Conservation (phyloP, 2,113 vertebrate genomes). For the Eublepharis macularius region DNA sequence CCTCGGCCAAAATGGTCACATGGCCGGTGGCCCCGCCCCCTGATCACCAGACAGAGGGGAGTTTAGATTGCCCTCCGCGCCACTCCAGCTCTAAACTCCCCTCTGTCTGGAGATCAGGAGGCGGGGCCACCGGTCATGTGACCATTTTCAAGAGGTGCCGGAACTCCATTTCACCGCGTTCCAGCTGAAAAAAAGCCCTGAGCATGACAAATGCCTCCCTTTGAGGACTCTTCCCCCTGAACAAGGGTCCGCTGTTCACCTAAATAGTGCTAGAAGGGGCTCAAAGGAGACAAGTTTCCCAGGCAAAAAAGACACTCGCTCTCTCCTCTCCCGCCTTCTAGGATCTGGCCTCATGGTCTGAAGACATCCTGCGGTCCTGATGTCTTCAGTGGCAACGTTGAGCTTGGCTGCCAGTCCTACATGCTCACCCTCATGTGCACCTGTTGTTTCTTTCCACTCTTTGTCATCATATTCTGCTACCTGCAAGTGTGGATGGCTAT, state of each 20-base stretch:
- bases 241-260: background rate
- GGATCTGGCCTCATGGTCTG: constrained; percentile 90
- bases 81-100: too few relatives aligned
- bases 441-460: constrained; percentile 81
- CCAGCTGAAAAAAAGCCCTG: too few relatives aligned
- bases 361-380: constrained; percentile 92
- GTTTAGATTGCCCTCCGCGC: too few relatives aligned
- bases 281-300: too few relatives aligned
- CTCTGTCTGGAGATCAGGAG: too few relatives aligned
- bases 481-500: constrained; percentile 86
- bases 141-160: too few relatives aligned
- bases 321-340: constrained; percentile 44
- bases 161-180: too few relatives aligned
- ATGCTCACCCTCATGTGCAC: constrained; percentile 86
- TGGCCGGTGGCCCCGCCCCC: too few relatives aligned
- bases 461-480: constrained; percentile 85
- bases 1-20: too few relatives aligned
- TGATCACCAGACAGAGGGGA: too few relatives aligned
- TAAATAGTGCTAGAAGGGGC: background rate
- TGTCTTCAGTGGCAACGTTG: constrained; percentile 86
- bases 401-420: constrained; percentile 84
- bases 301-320: background rate
- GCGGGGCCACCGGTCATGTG: too few relatives aligned
- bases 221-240: background rate
- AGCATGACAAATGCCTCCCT: background rate